Conservation (phyloP, 2,113 vertebrate genomes). For the Bolborhynchus lineola region DNA sequence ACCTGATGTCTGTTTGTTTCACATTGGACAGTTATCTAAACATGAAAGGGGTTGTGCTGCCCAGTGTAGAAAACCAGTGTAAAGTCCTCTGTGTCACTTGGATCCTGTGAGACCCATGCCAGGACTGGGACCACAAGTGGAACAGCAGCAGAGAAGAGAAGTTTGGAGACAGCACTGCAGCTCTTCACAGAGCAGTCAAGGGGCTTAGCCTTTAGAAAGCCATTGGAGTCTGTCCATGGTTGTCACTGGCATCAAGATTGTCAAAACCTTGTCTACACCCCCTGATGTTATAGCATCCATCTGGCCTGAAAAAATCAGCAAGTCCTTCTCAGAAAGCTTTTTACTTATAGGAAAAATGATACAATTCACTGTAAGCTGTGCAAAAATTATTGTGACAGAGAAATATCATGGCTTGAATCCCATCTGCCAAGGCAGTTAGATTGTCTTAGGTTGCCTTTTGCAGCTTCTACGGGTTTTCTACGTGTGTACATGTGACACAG, state of each 20-base stretch:
- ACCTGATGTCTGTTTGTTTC: not conserved
- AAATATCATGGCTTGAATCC: rapidly evolving
- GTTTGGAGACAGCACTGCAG: not conserved
- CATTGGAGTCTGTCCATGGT: no score
- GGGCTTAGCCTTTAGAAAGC: not conserved
- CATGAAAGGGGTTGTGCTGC: not conserved
- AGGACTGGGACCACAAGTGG: not conserved
- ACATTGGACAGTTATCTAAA: not conserved
- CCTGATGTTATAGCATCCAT: not conserved
- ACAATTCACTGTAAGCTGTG: not conserved
- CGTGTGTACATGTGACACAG: not conserved
- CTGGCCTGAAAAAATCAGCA: not conserved
- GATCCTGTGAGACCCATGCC: not conserved
- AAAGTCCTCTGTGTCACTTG: not conserved
- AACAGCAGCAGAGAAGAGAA: not conserved
- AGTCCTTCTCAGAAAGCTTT: not conserved
- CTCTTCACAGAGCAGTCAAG: not conserved
- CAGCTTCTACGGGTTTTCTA: not conserved
- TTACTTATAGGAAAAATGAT: not conserved
- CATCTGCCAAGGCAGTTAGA: not conserved
- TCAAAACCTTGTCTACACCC: not conserved
- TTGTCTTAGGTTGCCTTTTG: not conserved
- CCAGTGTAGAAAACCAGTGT: not conserved
- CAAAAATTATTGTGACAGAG: not conserved
- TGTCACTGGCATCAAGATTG: not conserved